Percentiles rank a stretch among this genome's conserved stretches.
phyloP scores from a whole-genome alignment of 2,113 vertebrate genomes.

The Rana temporaria region DNA sequence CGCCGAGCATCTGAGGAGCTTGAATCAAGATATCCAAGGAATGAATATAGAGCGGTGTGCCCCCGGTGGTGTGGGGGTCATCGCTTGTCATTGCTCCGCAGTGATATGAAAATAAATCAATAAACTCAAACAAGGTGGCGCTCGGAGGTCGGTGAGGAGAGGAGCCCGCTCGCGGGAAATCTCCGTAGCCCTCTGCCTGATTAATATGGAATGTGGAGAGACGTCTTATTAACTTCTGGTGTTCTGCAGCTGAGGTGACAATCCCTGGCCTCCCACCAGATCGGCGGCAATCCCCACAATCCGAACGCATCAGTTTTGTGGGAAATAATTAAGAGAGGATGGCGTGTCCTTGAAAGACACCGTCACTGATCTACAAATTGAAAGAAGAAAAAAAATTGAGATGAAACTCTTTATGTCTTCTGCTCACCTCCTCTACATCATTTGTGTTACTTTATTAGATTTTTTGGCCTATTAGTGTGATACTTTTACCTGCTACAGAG shows the following conservation, averaged over 20 bases:
- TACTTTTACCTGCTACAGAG: too few species aligned
- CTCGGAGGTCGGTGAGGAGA: neutral
- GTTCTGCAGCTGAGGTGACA: slow-evolving; percentile 30
- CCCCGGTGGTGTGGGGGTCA: neutral
- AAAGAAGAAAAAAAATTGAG: neutral
- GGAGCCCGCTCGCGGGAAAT: neutral
- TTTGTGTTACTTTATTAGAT: neutral
- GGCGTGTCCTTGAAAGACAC: slow-evolving; percentile 18
- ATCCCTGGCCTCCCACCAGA: slow-evolving; percentile 12
- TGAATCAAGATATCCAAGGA: too few species aligned
- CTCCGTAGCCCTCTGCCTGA: slow-evolving; percentile 31
- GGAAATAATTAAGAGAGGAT: slow-evolving; percentile 28
- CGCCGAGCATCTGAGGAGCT: too few species aligned
- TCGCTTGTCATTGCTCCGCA: neutral
- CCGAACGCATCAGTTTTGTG: neutral
- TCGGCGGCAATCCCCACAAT: neutral
- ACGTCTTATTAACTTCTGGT: slow-evolving; percentile 50
- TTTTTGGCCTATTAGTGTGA: too few species aligned
- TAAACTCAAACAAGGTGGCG: slow-evolving; percentile 2
- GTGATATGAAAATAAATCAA: slow-evolving; percentile 3
- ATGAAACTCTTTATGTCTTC: neutral
- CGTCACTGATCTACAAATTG: neutral
- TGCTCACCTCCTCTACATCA: neutral
- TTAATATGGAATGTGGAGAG: slow-evolving; percentile 41
- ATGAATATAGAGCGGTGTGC: neutral